Evolutionary conservation across 2,888 invertebrate species (phyloP).

Genomic region (Sinhomidia bicolor): DNA sequence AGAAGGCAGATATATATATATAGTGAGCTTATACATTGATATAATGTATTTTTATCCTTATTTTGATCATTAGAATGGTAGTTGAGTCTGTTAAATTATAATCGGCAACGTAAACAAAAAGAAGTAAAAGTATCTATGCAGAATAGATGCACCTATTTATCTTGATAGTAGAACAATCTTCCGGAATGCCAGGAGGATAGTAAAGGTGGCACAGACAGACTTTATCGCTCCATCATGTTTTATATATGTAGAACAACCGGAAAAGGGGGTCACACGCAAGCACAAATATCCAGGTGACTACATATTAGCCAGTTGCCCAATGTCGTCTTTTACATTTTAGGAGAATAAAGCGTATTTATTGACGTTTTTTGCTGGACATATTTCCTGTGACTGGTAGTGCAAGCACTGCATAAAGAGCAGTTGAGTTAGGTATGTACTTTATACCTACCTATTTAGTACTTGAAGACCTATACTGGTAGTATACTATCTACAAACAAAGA

Average conservation of each 20-base stretch:
- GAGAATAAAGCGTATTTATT: slow-evolving; percentile 10
- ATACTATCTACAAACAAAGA: too few relatives aligned
- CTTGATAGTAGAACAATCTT: too few relatives aligned
- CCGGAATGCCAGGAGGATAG: slow-evolving; percentile 28
- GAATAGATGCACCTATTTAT: background rate
- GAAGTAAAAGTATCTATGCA: too few relatives aligned
- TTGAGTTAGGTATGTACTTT: background rate
- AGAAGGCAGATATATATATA: too few relatives aligned
- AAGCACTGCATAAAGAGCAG: slow-evolving; percentile 26
- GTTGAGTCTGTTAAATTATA: too few relatives aligned
- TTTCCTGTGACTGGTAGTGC: slow-evolving; percentile 72
- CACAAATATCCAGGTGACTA: slow-evolving; percentile 57
- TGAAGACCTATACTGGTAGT: background rate
- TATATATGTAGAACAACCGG: background rate
- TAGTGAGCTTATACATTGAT: too few relatives aligned
- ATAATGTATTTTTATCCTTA: too few relatives aligned
- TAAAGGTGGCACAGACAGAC: background rate
- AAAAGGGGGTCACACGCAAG: slow-evolving; percentile 77
- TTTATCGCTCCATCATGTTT: slow-evolving; percentile 31
- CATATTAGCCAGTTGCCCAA: slow-evolving; percentile 50
- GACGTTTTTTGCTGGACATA: slow-evolving; percentile 27
- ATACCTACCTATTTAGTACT: background rate
- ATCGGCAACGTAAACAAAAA: too few relatives aligned
- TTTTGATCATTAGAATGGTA: too few relatives aligned
- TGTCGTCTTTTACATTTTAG: slow-evolving; percentile 51